These are phyloP conservation scores for Hyperoplus lanceolatus DNA, from an alignment of 2,797 vertebrate species.

Conservation along the genomic window DNA sequence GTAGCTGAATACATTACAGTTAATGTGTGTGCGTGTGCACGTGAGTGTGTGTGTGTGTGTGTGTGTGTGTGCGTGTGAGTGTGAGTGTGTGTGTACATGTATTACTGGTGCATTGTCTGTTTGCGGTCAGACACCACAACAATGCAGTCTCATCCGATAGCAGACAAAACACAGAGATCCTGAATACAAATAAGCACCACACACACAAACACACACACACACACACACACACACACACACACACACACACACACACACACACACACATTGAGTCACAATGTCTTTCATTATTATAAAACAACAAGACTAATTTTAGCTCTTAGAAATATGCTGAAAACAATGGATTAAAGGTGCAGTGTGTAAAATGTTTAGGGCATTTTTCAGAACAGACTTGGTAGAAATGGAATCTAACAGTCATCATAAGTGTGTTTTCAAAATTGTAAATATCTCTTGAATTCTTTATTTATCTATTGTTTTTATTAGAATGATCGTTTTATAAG, in stretches of 20 bases:
- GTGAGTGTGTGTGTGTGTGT: constrained; percentile 1
- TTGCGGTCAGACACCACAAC: constrained; percentile 49
- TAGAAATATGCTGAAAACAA: too few species aligned
- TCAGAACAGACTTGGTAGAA: too few species aligned
- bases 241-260: constrained; percentile 40
- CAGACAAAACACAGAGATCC: constrained; percentile 57
- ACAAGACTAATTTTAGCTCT: too few species aligned
- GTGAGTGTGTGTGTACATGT: constrained; percentile 24
- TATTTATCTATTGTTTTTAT: too few species aligned
- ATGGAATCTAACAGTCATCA: too few species aligned
- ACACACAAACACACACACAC: constrained; percentile 43
- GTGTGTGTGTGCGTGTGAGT: constrained; percentile 18
- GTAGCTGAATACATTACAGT: constrained; percentile 12
- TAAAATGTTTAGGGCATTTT: too few species aligned
- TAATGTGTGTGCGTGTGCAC: neutral
- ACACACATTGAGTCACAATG: neutral
- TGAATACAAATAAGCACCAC: constrained; percentile 60
- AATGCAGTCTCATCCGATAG: constrained; percentile 53
- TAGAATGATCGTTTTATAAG: too few species aligned
- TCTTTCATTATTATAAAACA: too few species aligned
- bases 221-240: constrained; percentile 43
- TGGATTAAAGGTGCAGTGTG: too few species aligned
- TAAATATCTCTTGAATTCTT: too few species aligned
- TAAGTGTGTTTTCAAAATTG: too few species aligned
- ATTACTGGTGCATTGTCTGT: constrained; percentile 33